Percentiles rank a stretch among this genome's conserved stretches.
Conservation (phyloP, 2,888 invertebrate species). For the Drosophila kokeensis region DNA sequence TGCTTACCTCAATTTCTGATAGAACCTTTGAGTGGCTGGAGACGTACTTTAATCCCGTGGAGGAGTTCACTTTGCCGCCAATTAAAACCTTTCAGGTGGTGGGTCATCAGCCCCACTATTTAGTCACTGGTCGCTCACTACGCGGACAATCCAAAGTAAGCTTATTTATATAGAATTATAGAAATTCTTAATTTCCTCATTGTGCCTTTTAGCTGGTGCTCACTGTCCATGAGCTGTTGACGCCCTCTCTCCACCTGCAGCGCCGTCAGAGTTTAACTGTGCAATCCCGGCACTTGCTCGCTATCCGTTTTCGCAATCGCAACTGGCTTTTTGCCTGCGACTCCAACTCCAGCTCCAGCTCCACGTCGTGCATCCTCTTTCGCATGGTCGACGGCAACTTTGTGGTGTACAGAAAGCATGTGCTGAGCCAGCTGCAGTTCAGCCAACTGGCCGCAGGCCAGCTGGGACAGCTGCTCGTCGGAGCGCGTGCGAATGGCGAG, state of each 20-base stretch:
- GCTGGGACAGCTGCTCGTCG: constrained; percentile 68
- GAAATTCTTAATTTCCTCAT: not conserved
- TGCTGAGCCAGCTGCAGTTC: constrained; percentile 71
- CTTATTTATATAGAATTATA: not conserved
- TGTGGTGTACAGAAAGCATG: constrained; percentile 66
- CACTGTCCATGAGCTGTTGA: constrained; percentile 67
- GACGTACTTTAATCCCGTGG: constrained; percentile 78
- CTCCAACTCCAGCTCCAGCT: not conserved
- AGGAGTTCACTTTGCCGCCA: constrained; percentile 74
- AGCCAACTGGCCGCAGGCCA: constrained; percentile 60
- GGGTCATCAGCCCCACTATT: constrained; percentile 67
- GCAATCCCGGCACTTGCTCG: constrained; percentile 59
- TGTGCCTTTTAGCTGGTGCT: constrained; percentile 61
- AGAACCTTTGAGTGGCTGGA: constrained; percentile 82
- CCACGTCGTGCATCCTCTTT: constrained; percentile 66
- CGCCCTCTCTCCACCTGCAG: constrained; percentile 56
- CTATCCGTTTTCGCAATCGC: constrained; percentile 67
- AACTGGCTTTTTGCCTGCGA: constrained; percentile 78
- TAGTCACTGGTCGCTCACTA: constrained; percentile 68
- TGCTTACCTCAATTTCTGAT: not conserved
- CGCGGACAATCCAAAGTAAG: constrained; percentile 69
- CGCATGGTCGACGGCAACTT: constrained; percentile 80
- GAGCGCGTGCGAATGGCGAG: constrained; percentile 65
- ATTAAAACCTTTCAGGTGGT: constrained; percentile 69
- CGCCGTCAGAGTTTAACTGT: constrained; percentile 74